Conservation (phyloP, 2,797 vertebrate genomes). For the Alca torda region DNA sequence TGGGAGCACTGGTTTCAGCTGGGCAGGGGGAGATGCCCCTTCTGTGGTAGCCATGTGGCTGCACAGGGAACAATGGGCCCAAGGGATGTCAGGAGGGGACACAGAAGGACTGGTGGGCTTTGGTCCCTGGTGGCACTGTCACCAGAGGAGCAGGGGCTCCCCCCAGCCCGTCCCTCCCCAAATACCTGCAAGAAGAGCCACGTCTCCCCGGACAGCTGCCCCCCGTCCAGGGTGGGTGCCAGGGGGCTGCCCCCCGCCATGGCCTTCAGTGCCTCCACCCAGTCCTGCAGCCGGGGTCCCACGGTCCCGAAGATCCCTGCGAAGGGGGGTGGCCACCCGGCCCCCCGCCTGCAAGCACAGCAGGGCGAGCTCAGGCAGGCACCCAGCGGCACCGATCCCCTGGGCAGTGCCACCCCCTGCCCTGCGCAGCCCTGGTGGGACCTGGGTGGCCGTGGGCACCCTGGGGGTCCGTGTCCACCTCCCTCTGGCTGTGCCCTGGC, state of each 20-base stretch:
- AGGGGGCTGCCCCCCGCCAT: slow-evolving; percentile 48
- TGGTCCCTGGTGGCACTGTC: not conserved
- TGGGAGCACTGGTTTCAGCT: not conserved
- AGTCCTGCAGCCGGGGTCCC: slow-evolving; percentile 83
- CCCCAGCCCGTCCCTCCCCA: not conserved
- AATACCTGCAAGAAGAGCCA: slow-evolving; percentile 83
- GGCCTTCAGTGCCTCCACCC: slow-evolving; percentile 79
- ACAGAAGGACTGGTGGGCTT: not conserved
- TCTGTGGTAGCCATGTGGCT: not conserved
- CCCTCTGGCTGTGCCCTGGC: not conserved
- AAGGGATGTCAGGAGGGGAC: not conserved
- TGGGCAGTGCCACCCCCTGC: not conserved
- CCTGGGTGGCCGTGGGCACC: not conserved
- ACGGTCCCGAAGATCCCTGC: slow-evolving; percentile 76
- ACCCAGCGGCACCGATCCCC: not conserved
- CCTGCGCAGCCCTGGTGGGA: not conserved
- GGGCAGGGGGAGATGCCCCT: not conserved
- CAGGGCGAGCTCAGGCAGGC: fast-evolving
- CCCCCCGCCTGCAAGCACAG: slow-evolving; percentile 2
- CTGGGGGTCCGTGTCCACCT: fast-evolving
- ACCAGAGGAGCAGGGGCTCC: not conserved
- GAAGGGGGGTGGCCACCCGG: not conserved
- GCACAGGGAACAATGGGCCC: not conserved
- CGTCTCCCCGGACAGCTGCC: slow-evolving; percentile 48
- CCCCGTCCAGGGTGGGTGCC: fast-evolving